Evolutionary conservation across 2,113 vertebrate species (phyloP).

Genomic region (Martes martes): DNA sequence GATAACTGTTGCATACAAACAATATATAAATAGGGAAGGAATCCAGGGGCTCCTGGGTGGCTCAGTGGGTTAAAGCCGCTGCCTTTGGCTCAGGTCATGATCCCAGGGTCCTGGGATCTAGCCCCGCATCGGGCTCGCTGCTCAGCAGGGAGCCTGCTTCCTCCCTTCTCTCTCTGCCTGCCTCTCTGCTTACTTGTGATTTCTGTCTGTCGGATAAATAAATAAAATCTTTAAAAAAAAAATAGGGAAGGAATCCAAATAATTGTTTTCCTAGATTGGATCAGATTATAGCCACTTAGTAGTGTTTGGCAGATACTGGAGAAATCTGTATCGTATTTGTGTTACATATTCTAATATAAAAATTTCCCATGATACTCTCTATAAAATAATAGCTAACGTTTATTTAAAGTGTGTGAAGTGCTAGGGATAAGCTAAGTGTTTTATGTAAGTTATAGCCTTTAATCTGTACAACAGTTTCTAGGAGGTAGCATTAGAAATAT

Average conservation of each 20-base stretch:
- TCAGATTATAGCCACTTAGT: background rate
- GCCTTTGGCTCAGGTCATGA: too few relatives aligned
- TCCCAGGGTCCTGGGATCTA: too few relatives aligned
- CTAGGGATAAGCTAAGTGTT: conserved; percentile 20
- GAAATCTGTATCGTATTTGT: background rate
- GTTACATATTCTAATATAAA: background rate
- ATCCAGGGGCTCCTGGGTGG: background rate
- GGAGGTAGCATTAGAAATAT: background rate
- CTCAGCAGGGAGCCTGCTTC: too few relatives aligned
- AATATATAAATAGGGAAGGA: background rate
- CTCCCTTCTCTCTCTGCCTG: too few relatives aligned
- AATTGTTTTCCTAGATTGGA: background rate
- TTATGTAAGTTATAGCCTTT: conserved; percentile 42
- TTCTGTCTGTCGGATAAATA: too few relatives aligned
- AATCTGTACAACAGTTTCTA: background rate
- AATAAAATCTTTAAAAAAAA: background rate
- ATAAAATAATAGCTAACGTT: conserved; percentile 25
- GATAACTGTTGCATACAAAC: background rate
- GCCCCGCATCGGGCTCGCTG: too few relatives aligned
- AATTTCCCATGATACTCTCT: background rate
- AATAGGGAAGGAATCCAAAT: background rate
- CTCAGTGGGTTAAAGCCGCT: too few relatives aligned
- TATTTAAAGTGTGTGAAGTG: background rate
- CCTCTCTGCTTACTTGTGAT: too few relatives aligned
- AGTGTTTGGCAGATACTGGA: background rate